Conservation (phyloP, 2,113 vertebrate species). For the Leptobrachium ailaonicum region DNA sequence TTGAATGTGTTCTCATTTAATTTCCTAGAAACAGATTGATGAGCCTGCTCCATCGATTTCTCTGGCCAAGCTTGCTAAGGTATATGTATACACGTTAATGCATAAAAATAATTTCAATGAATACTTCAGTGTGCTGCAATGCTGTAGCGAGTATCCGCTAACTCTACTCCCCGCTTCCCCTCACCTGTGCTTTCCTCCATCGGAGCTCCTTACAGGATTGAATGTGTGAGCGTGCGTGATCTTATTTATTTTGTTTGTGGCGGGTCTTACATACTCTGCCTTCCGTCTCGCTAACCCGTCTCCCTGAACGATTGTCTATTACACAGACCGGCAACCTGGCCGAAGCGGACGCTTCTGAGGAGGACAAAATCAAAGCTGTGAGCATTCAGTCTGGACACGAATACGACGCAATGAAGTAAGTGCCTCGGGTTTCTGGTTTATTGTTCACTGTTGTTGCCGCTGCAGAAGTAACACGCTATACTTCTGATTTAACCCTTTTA, state of each 20-base stretch:
- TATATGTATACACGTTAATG: constrained; percentile 71
- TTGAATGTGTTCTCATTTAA: constrained; percentile 84
- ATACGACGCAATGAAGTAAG: constrained; percentile 93
- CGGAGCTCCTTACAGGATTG: constrained; percentile 75
- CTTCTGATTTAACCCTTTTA: neutral
- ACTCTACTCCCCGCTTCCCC: too few relatives aligned
- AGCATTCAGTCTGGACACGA: constrained; percentile 93
- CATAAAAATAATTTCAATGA: constrained; percentile 9
- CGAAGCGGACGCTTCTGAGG: constrained; percentile 91
- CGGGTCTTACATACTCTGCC: constrained; percentile 57
- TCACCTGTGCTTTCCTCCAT: neutral
- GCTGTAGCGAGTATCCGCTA: constrained; percentile 52
- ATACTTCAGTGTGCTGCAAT: constrained; percentile 52
- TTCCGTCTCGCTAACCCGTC: constrained; percentile 76
- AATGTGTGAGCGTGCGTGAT: constrained; percentile 74
- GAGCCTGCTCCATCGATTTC: constrained; percentile 86
- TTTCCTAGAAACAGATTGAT: constrained; percentile 93
- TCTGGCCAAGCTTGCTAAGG: constrained; percentile 91
- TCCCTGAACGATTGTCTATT: constrained; percentile 81
- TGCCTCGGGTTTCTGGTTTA: constrained; percentile 46
- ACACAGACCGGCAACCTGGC: constrained; percentile 96
- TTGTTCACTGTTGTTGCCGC: neutral
- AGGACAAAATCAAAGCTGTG: constrained; percentile 97
- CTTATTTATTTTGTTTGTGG: constrained; percentile 53
- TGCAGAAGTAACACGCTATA: neutral